Evolutionary conservation across 2,797 vertebrate species (phyloP).

Genomic region (Acanthurus tractus): DNA sequence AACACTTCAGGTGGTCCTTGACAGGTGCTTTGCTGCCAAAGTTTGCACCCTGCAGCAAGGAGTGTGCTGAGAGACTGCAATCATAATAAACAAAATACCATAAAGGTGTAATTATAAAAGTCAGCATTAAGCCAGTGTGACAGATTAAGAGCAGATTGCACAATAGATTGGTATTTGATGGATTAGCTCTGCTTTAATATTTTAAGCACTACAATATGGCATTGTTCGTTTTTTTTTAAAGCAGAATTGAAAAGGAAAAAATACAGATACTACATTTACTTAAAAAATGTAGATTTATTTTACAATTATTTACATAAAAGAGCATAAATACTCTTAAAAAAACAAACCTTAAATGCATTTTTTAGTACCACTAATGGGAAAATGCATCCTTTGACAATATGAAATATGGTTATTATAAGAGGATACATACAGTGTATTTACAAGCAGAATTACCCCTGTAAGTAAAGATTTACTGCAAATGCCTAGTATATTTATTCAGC

Average conservation of each 20-base stretch:
- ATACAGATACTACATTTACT: background rate
- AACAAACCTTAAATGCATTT: background rate
- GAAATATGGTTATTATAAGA: background rate
- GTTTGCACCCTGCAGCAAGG: constrained; percentile 60
- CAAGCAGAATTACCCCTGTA: background rate
- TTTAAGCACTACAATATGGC: constrained; percentile 39
- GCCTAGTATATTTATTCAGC: too few relatives aligned
- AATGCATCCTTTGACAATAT: background rate
- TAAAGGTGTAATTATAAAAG: constrained; percentile 56
- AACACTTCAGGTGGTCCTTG: constrained; percentile 56
- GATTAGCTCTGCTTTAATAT: constrained; percentile 44
- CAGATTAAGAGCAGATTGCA: constrained; percentile 64
- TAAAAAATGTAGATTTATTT: background rate
- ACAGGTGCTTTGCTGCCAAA: constrained; percentile 66
- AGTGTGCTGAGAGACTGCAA: constrained; percentile 51
- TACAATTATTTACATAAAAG: background rate
- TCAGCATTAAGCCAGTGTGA: constrained; percentile 51
- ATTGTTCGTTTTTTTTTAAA: constrained; percentile 16
- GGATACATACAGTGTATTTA: background rate
- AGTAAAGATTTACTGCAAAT: background rate
- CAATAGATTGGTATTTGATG: constrained; percentile 55
- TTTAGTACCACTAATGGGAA: background rate
- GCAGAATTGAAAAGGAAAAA: background rate
- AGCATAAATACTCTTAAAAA: background rate
- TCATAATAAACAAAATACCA: constrained; percentile 66